Conservation (phyloP, 2,888 invertebrate species). For the Meliscaeva auricollis region DNA sequence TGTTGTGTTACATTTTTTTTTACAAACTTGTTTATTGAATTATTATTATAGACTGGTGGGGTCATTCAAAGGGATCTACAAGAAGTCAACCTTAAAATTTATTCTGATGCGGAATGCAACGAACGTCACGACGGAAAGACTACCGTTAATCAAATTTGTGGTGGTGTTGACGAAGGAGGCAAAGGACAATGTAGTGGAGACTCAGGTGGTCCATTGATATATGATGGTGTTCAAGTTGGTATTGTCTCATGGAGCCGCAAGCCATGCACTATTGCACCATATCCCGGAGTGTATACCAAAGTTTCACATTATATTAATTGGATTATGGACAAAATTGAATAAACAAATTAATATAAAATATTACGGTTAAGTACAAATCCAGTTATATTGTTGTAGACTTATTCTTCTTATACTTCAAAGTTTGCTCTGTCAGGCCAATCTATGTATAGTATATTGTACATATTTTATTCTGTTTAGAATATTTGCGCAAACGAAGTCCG, state of each 20-base stretch:
- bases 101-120: constrained; percentile 82
- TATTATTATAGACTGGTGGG: constrained; percentile 82
- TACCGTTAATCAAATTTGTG: constrained; percentile 83
- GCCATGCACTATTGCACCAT: constrained; percentile 83
- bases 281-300: constrained; percentile 84
- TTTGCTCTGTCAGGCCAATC: too few species aligned
- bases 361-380: not conserved
- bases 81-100: constrained; percentile 82
- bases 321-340: constrained; percentile 77
- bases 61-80: constrained; percentile 81
- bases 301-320: constrained; percentile 82
- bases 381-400: too few species aligned
- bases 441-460: too few species aligned
- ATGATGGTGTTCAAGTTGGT: constrained; percentile 82
- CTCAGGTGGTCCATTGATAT: constrained; percentile 84
- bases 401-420: too few species aligned
- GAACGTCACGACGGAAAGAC: constrained; percentile 79
- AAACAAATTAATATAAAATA: not conserved
- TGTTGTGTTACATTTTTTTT: too few species aligned
- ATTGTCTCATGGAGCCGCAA: constrained; percentile 84
- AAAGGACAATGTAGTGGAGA: constrained; percentile 84
- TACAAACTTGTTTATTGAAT: not conserved
- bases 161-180: constrained; percentile 84
- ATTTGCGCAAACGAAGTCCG: too few species aligned
- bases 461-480: too few species aligned